Evolutionary conservation across 2,888 invertebrate species (phyloP), one percentile per base, ranked within the genome.

Genomic region (Tanytarsus gracilentus): DNA sequence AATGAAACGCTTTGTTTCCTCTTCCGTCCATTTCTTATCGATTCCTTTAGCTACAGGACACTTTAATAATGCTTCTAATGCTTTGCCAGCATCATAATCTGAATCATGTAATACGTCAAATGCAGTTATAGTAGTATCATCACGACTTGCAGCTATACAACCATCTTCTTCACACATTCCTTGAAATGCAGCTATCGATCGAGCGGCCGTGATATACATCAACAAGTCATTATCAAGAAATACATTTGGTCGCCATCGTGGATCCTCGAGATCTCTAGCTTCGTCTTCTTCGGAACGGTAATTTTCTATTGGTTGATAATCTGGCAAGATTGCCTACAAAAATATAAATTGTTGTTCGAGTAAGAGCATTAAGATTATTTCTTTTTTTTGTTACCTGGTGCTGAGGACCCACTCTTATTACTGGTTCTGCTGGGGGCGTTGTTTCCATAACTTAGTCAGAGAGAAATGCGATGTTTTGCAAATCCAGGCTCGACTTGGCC

Each of bases 101-200:
- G 92, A 92, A 76, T 92, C 89, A 76, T 99, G 98, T 61, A 99
- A 80, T 72, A 92, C 91, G 76, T 96, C 92, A 69, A 96, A 81
- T 64, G 97, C 97, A 78, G 95, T 96, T 70, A 95, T 92, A 68
- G 97, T 97, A 62, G 96, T 97, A 75, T 95, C 95, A 77, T 97
- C 97, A 72, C 95, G 82, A 69, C 93, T 92, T 68, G 96, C 97
- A 66, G 96, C 95, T 70, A 92, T 86, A 76, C 94, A 95, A 69
- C 96, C 96, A 76, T 97, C 96, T 76, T 96, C 96, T 80, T 96
- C 95, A 81, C 96, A 96, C 94, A 97, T 95, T 68, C 70, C 71
- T 74, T 96, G 96, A 77, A 97, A 97, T 62, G 96, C 96, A 71
- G 97, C 96, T 89, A 98, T 95, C 64, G 95, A 95, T 69, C 96